Evolutionary conservation across 2,113 vertebrate genomes (phyloP).

Genomic region (Gymnogyps californianus): DNA sequence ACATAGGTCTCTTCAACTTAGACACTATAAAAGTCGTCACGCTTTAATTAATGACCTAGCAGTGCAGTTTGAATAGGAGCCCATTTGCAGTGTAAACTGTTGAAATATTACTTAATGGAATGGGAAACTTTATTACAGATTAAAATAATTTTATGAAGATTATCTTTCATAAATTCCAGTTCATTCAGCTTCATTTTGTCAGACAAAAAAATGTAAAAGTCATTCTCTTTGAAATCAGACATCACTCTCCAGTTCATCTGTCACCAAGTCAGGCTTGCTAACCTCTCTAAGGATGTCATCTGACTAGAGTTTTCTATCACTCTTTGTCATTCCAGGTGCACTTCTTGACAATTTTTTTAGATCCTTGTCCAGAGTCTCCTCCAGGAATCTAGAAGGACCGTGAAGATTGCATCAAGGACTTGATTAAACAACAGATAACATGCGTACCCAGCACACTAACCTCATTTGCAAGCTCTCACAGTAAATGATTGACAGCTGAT

Average conservation of each 20-base stretch:
- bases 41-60: background rate
- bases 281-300: background rate
- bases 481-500: constrained; percentile 24
- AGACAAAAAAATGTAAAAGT: background rate
- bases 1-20: background rate
- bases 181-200: background rate
- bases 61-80: background rate
- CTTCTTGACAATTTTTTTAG: constrained; percentile 24
- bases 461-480: constrained; percentile 47
- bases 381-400: constrained; percentile 31
- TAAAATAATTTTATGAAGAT: background rate
- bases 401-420: constrained; percentile 37
- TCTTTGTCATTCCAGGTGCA: background rate
- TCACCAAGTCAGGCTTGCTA: background rate
- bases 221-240: constrained; percentile 19
- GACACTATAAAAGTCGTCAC: background rate
- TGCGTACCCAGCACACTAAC: background rate
- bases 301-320: background rate
- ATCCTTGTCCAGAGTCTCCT: constrained; percentile 6
- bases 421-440: constrained; percentile 25
- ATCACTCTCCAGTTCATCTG: background rate
- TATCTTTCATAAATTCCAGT: background rate
- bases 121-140: background rate
- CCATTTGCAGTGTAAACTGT: background rate
- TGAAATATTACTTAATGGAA: background rate